Conservation (phyloP, 1,140 invertebrate species). For the Eubasilissa regina region DNA sequence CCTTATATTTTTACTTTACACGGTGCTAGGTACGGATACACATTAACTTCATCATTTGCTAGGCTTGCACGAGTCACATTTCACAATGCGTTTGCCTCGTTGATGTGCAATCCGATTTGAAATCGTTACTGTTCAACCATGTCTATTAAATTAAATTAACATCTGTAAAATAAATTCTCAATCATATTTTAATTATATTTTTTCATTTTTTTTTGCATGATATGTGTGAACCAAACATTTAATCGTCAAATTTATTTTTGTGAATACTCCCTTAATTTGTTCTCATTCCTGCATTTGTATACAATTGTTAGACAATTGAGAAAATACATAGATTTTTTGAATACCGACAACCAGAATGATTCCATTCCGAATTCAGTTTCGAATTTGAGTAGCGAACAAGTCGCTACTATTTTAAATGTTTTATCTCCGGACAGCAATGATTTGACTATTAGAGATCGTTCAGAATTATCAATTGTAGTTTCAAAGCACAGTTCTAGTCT, state of each 20-base stretch:
- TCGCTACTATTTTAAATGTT: constrained; percentile 47
- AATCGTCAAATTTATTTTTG: constrained; percentile 63
- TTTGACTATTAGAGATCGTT: not conserved
- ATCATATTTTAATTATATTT: constrained; percentile 29
- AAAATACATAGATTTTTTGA: constrained; percentile 72
- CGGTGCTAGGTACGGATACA: no score
- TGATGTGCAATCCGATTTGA: no score
- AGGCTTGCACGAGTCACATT: no score
- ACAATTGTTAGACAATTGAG: constrained; percentile 66
- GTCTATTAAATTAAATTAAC: no score
- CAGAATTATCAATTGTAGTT: not conserved
- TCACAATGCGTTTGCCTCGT: no score
- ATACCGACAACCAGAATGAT: constrained; percentile 63
- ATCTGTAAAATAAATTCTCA: no score
- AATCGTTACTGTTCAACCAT: no score
- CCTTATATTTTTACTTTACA: no score
- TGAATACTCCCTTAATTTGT: constrained; percentile 60
- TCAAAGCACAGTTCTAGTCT: constrained; percentile 33
- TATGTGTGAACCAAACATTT: constrained; percentile 18
- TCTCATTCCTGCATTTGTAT: not conserved
- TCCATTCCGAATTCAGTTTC: constrained; percentile 25
- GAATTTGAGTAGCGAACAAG: constrained; percentile 38
- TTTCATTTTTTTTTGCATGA: constrained; percentile 52
- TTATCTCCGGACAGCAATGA: constrained; percentile 26
- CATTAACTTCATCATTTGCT: no score